Percentiles rank a stretch among this genome's conserved stretches.
Evolutionary conservation across 2,113 vertebrate genomes (phyloP).

Genomic region (Notothenia rossii): DNA sequence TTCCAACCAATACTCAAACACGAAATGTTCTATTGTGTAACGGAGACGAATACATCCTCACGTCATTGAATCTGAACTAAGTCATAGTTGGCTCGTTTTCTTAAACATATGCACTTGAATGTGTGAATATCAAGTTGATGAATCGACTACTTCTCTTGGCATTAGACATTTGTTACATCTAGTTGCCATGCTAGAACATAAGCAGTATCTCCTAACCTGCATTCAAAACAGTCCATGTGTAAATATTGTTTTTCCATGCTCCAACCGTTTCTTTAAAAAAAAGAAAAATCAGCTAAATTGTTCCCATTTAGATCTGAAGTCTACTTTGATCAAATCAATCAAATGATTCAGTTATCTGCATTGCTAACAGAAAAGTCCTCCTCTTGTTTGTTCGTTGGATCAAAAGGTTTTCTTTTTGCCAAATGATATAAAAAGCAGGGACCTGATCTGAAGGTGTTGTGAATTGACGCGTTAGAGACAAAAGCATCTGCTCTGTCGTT

Average conservation of each 20-base stretch:
- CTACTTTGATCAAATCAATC: neutral
- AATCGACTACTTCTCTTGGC: too few species aligned
- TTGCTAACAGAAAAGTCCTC: neutral
- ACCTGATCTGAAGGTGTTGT: neutral
- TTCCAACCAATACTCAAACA: neutral
- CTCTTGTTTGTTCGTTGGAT: neutral
- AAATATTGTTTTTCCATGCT: neutral
- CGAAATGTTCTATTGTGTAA: neutral
- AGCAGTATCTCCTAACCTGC: too few species aligned
- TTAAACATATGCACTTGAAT: too few species aligned
- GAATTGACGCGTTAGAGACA: slow-evolving; percentile 17
- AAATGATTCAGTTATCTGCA: neutral
- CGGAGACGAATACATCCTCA: neutral
- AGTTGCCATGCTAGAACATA: too few species aligned
- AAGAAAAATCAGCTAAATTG: neutral
- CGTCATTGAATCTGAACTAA: neutral
- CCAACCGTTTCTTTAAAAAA: neutral
- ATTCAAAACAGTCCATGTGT: neutral
- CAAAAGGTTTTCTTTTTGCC: neutral
- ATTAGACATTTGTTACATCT: too few species aligned
- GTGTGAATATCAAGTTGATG: too few species aligned
- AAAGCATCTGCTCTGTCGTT: slow-evolving; percentile 54
- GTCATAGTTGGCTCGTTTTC: too few species aligned
- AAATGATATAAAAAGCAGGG: neutral
- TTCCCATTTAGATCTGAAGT: neutral